Evolutionary conservation across 2,888 invertebrate genomes (phyloP), one percentile per base, ranked within the genome.

Genomic region (Bombylius discolor): DNA sequence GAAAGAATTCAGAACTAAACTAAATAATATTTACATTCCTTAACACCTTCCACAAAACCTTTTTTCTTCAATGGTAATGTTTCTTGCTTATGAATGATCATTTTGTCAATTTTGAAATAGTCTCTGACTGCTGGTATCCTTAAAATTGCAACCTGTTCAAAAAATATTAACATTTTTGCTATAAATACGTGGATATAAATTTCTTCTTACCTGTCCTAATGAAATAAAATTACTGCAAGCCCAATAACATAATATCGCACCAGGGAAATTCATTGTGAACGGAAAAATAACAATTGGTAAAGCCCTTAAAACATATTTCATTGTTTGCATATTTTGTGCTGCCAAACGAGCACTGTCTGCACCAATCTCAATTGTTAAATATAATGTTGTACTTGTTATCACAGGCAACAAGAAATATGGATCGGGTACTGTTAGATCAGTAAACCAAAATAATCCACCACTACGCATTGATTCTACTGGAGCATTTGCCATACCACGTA

Each of bases 401-500:
- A 94, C 7, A 0, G 98, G 98, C 56, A 99, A 76, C 13, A 89
- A 62, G 67, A 85, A 97, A 71, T 80, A 89, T 49, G 95, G 96
- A 77, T 99, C 99, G 4, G 88, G 80, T 11, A 91, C 71, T 1
- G 96, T 94, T 49, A 99, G 79, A 78, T 99, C 95, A 5, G 81
- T 77, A 70, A 99, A 96, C 98, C 98, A 99, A 65, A 80, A 83
- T 2, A 92, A 62, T 0, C 99, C 99, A 39, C 98, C 98, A 1
- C 81, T 77, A 60, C 82, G 80, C 80, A 98, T 80, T 68, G 94
- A 94, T 47, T 91, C 92, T 44, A 99, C 89, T 4, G 96, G 97
- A 39, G 86, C 80, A 66, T 85, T 87, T 2, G 93, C 84, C 96
- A 99, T 96, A 61, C 81, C 77, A 63, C 91, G 79, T 50, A 99